Base-by-base conservation (phyloP, 2,113 vertebrate genomes). In the Euleptes europaea region DNA sequence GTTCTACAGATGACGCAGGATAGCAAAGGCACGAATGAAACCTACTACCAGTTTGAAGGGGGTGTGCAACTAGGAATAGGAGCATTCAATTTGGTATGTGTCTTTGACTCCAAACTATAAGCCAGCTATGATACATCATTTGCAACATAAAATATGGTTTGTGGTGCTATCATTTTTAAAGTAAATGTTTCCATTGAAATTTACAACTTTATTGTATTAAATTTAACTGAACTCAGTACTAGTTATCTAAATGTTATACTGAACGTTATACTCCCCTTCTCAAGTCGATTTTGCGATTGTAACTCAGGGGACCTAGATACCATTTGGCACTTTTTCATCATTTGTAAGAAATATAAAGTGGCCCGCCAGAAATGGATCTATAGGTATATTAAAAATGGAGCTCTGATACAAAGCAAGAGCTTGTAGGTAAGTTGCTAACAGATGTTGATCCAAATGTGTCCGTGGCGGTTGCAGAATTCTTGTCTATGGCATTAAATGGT, bases 41-140 rank as follows among this genome's bases (percentile, higher is more conserved):
- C 96, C 3, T 95, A 96, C n/a, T 84, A 93, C 90, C 97, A 99
- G 72, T 99, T 98, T 93, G 97, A 95, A 94, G 97, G 98, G 1
- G 98, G 98, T 2, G 96, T 99, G 86, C 98, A 96, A 89, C 97
- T 99, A 95, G 98, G 98, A 84, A 98, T 97, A 4, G 98, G 98
- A 77, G 97, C 98, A 12, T 99, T 99, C 95, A 98, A 99, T 91
- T 94, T 99, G 97, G 98, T 99, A 94, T 95, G 96, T 85, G 23
- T 80, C 40, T 72, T 80, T 4, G 83, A 60, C 9, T 91, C 51
- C 73, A 23, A 38, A 4, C 72, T 76, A 21, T 75, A 67, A 66
- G 42, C 3, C 5, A 70, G n/a, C 31, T 80, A 63, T 35, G 54
- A 21, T 63, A n/a, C n/a, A 35, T 15, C 1, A 28, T 9, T 63